Conservation (phyloP, 2,113 vertebrate species). For the Bos indicus region DNA sequence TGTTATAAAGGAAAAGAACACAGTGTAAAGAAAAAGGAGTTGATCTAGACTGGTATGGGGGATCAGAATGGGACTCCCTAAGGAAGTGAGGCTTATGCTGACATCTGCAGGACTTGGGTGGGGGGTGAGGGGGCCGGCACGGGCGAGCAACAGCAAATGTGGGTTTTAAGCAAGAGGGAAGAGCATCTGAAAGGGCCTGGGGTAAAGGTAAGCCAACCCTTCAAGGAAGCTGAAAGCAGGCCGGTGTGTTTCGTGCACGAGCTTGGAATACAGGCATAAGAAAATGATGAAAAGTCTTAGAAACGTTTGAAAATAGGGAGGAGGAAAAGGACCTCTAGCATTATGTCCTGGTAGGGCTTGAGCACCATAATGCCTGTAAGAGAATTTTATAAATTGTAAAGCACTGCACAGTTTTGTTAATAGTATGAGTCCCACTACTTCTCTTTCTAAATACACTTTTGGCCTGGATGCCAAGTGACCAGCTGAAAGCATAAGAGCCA, state of each 20-base stretch:
- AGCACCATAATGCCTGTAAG: not conserved
- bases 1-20: not conserved
- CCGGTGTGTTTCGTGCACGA: not conserved
- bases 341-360: not conserved
- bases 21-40: not conserved
- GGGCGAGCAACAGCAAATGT: not conserved
- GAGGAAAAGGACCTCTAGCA: not conserved
- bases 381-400: not conserved
- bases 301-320: not conserved
- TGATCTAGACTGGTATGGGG: not conserved
- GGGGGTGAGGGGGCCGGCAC: no score
- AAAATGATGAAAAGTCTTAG: not conserved
- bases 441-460: constrained; percentile 30
- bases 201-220: not conserved
- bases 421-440: not conserved
- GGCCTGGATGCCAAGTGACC: not conserved
- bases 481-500: not conserved
- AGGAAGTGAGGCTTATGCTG: not conserved
- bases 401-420: not conserved
- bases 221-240: not conserved
- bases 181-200: not conserved
- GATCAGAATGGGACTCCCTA: not conserved
- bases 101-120: not conserved
- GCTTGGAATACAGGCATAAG: not conserved
- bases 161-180: not conserved